Base-by-base conservation (phyloP, 2,888 invertebrate species). In the Pharmacophagus antenor region DNA sequence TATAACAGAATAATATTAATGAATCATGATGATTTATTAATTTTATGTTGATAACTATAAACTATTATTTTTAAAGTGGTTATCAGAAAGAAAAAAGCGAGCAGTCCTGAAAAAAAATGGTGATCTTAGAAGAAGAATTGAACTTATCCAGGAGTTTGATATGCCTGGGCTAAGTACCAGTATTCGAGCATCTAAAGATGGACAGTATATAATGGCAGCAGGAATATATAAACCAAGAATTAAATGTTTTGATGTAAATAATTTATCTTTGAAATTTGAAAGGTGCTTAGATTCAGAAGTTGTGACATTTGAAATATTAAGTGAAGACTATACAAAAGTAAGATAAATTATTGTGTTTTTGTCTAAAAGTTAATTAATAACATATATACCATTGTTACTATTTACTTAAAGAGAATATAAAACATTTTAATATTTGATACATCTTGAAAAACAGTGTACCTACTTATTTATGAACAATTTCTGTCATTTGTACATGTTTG, bases 111-210 rank as follows among this genome's bases (percentile, higher is more conserved):
- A 97, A 81, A 97, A 97, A 84, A 95, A 98, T 94, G 94, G 95
- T 42, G 98, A 98, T 79, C 92, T 99, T 51, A 92, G 98, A 68
- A 93, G 96, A 69, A 92, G 98, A 75, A 97, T 99, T 70, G 97
- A 99, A 85, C 93, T 99, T 46, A 97, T 99, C 67, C 99, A 99
- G 87, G 99, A 99, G 79, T 99, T 99, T 92, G 97, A 98, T 70
- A 99, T 99, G 99, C 99, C 99, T 23, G 97, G 95, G 52, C 93
- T 99, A 0, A 98, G 98, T 76, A 95, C 95, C 18, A 94, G 94
- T 55, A 92, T 99, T 22, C 92, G 94, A 73, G 93, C 97, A 65
- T 96, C 99, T 8, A 95, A 93, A 69, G 99, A 99, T 92, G 96
- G 97, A 18, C 95, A 98, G 67, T 98, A 96, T 77, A 94, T 99